phyloP scores from a whole-genome alignment of 2,113 vertebrate genomes.

The Chloebia gouldiae region DNA sequence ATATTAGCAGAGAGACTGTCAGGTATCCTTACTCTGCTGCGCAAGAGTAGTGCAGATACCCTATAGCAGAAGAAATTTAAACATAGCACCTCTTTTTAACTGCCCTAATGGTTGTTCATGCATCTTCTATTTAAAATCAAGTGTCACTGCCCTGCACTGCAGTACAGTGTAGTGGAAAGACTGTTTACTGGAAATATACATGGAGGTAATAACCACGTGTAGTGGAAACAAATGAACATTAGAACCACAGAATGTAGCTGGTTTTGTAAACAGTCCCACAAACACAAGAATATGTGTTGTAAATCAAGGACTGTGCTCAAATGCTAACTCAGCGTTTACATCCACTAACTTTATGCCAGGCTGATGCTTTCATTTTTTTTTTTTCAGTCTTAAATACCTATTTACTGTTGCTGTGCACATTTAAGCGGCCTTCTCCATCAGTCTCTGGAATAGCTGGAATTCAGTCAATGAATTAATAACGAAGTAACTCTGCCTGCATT shows the following conservation, averaged over 20 bases:
- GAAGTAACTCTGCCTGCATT: background rate
- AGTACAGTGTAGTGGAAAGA: background rate
- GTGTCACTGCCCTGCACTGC: background rate
- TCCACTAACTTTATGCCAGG: background rate
- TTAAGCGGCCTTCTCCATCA: background rate
- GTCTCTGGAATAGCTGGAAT: background rate
- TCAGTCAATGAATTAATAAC: background rate
- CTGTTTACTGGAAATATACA: background rate
- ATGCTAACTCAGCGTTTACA: background rate
- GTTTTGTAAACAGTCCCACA: background rate
- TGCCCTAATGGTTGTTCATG: background rate
- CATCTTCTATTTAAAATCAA: background rate
- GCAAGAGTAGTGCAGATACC: background rate
- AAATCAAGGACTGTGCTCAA: background rate
- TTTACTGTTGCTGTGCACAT: background rate
- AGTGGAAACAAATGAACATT: background rate
- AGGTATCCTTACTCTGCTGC: background rate
- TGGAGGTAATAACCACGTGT: background rate
- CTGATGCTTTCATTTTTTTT: background rate
- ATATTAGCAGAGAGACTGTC: background rate
- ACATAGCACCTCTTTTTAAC: background rate
- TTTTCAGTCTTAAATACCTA: background rate
- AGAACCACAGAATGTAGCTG: background rate
- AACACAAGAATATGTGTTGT: background rate
- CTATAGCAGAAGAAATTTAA: background rate